Percentiles rank a stretch among this genome's conserved stretches.
These are phyloP conservation scores for Micrasema longulum DNA, from an alignment of 1,140 invertebrate genomes.

Conservation along the genomic window DNA sequence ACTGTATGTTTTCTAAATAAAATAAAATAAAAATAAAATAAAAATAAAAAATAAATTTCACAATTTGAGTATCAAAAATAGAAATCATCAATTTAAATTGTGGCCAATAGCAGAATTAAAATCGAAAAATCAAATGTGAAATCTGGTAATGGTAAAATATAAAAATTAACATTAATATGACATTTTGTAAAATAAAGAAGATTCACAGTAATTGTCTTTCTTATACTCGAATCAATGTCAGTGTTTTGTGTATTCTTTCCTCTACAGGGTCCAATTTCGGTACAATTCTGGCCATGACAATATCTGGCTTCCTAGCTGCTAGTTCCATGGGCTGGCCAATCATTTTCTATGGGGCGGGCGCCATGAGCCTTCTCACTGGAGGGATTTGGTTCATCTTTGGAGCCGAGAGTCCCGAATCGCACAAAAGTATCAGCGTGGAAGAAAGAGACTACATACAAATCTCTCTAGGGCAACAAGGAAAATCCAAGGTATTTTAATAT, in stretches of 20 bases:
- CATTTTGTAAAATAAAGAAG: no score
- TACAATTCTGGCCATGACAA: conserved; percentile 73
- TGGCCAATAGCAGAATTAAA: no score
- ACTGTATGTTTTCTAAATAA: no score
- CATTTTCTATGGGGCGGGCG: conserved; percentile 73
- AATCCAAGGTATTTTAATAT: conserved; percentile 61
- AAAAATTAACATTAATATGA: no score
- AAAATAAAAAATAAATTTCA: background rate
- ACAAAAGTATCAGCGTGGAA: conserved; percentile 59
- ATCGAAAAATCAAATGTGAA: no score
- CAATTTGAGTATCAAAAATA: background rate
- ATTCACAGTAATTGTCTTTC: no score
- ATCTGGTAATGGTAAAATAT: no score
- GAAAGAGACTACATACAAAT: conserved; percentile 66
- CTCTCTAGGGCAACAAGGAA: conserved; percentile 65
- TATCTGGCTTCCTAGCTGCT: conserved; percentile 71
- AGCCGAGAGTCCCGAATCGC: conserved; percentile 67
- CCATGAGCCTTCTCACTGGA: conserved; percentile 58
- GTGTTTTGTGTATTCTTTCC: background rate
- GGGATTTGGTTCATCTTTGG: conserved; percentile 60
- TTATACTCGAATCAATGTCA: background rate
- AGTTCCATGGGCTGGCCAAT: conserved; percentile 73
- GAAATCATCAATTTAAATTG: background rate
- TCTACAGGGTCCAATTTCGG: conserved; percentile 71
- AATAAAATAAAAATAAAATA: background rate